A percentile compares a stretch with the other conserved stretches of the same genome.
These are phyloP conservation scores for Paramacrobiotus metropolitanus DNA, from an alignment of 1,140 invertebrate species.

Conservation along the genomic window DNA sequence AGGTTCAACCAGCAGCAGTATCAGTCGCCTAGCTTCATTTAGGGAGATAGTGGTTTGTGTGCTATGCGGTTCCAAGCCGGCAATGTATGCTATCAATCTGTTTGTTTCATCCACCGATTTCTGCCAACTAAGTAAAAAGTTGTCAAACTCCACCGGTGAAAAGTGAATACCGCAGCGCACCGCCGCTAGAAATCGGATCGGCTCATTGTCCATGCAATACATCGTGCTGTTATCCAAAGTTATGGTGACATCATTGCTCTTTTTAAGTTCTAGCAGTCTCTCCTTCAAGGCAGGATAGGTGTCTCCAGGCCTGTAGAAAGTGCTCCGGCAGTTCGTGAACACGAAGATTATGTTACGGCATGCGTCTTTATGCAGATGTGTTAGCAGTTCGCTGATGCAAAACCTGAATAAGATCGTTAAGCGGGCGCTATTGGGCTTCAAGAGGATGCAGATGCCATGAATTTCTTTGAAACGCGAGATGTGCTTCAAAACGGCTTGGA, in stretches of 20 bases:
- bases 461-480: slow-evolving; percentile 9
- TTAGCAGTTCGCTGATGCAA: slow-evolving; percentile 13
- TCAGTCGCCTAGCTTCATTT: slow-evolving; percentile 10
- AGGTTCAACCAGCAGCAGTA: slow-evolving; percentile 9
- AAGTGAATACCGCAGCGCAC: slow-evolving; percentile 2
- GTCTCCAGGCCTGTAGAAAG: slow-evolving; percentile 13
- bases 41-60: slow-evolving; percentile 8
- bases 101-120: slow-evolving; percentile 9
- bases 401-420: slow-evolving; percentile 12
- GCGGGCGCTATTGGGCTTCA: slow-evolving; percentile 13
- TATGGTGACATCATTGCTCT: slow-evolving; percentile 6
- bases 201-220: slow-evolving; percentile 12
- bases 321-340: slow-evolving; percentile 13
- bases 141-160: neutral
- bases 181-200: slow-evolving; percentile 12
- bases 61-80: slow-evolving; percentile 8
- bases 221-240: slow-evolving; percentile 10
- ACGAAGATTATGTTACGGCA: slow-evolving; percentile 13
- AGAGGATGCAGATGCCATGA: slow-evolving; percentile 15
- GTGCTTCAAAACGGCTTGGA: slow-evolving; percentile 10
- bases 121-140: slow-evolving; percentile 8
- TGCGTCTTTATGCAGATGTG: slow-evolving; percentile 12
- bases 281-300: slow-evolving; percentile 7
- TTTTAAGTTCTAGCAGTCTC: neutral
- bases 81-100: slow-evolving; percentile 11